Evolutionary conservation across 2,888 invertebrate genomes (phyloP), one percentile per base, ranked within the genome.

Genomic region (Cotesia congregata): DNA sequence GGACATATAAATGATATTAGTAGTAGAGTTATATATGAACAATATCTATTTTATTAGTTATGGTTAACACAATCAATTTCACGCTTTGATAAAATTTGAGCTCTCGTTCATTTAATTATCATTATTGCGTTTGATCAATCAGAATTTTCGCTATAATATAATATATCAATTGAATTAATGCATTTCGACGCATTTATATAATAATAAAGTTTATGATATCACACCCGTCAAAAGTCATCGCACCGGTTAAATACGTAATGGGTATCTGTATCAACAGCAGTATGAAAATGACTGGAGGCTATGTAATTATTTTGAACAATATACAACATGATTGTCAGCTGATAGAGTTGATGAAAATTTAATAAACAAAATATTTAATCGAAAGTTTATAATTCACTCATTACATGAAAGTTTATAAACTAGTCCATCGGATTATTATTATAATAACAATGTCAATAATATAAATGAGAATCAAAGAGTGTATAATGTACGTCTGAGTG

Each of bases 21-120:
- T 68, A 68, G 5, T 41, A 68, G 12, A 67, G 50, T 50, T 50
- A 50, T 50, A 50, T 50, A 67, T 67, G 15, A 38, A 50, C 50
- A 50, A 50, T 50, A 50, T 2, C 9, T 50, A 6, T 50, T 50
- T 50, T 50, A 50, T 50, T 50, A 50, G 30, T 30, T 67, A 2
- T n/a, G 67, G 40, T 41, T 20, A 68, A 68, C 50, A 12, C 1
- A 50, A 50, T 7, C 50, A 12, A 50, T 50, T 50, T 12, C 12
- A 50, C 12, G 9, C 9, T 50, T 7, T 4, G 50, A 50, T 50
- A 50, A 50, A 50, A 50, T 50, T 50, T 50, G 7, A 50, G 1
- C 12, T 1, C 9, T 50, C 50, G 12, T 50, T 50, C 50, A 50
- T 50, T 50, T 50, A 50, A 50, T 50, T 50, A 30, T 30, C 3